phyloP scores from a whole-genome alignment of 1,140 invertebrate species.

The Pararge aegeria region DNA sequence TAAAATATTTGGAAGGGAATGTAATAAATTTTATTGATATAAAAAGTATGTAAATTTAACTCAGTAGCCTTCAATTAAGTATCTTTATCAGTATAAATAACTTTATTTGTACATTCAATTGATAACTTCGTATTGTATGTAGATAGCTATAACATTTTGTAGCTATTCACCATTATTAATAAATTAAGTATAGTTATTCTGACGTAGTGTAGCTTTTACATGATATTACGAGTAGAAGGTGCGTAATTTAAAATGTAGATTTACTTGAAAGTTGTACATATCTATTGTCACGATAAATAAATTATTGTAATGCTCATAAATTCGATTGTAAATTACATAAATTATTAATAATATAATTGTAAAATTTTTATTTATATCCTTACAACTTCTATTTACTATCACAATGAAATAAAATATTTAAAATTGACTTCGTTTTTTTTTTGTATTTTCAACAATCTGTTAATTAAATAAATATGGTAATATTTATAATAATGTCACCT shows the following conservation, averaged over 20 bases:
- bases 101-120: too few species aligned
- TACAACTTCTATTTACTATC: constrained; percentile 70
- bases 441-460: too few species aligned
- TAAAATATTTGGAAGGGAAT: too few species aligned
- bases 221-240: constrained; percentile 35
- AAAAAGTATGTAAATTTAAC: too few species aligned
- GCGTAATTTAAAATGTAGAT: constrained; percentile 34
- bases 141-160: background rate
- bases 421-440: constrained; percentile 28
- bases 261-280: constrained; percentile 57
- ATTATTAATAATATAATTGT: constrained; percentile 41
- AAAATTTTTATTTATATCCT: constrained; percentile 69
- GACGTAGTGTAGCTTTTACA: constrained; percentile 43
- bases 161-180: background rate
- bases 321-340: constrained; percentile 55
- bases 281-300: constrained; percentile 47
- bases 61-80: too few species aligned
- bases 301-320: constrained; percentile 58
- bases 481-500: too few species aligned
- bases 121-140: background rate
- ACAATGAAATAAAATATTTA: constrained; percentile 66
- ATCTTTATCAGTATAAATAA: too few species aligned
- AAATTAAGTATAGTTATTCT: background rate
- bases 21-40: too few species aligned
- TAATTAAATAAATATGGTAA: too few species aligned